Percentiles rank a stretch among this genome's conserved stretches.
These are phyloP conservation scores for Macrotrachela quadricornifera DNA, from an alignment of 1,140 invertebrate species.

Conservation along the genomic window DNA sequence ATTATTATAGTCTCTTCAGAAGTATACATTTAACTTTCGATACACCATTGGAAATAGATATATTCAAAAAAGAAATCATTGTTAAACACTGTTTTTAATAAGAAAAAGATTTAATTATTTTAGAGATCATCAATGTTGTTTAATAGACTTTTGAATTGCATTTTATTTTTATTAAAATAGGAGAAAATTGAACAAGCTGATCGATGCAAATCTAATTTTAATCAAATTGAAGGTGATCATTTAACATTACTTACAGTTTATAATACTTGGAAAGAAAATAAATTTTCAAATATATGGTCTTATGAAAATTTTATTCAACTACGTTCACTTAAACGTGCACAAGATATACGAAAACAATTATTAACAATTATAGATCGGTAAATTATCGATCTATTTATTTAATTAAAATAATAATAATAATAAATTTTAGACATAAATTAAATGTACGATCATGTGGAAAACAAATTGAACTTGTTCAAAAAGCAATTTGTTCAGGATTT, in stretches of 20 bases:
- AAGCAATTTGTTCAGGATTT: conserved; percentile 94
- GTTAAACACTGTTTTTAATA: too few species aligned
- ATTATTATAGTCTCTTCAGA: too few species aligned
- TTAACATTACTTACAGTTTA: conserved; percentile 89
- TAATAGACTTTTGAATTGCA: too few species aligned
- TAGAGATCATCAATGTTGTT: too few species aligned
- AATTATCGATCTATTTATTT: too few species aligned
- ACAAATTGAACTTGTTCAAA: conserved; percentile 80
- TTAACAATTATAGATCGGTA: conserved; percentile 92
- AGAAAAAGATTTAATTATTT: too few species aligned
- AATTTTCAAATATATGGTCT: conserved; percentile 96
- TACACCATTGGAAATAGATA: too few species aligned
- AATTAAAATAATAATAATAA: too few species aligned
- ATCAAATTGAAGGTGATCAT: conserved; percentile 94
- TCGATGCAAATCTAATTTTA: conserved; percentile 93
- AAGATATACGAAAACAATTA: conserved; percentile 93
- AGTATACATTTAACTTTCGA: too few species aligned
- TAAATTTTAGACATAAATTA: conserved; percentile 88
- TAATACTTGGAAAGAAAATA: conserved; percentile 98
- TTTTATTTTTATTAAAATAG: too few species aligned
- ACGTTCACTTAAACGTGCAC: conserved; percentile 76
- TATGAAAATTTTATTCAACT: conserved; percentile 97
- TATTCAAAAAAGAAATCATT: too few species aligned
- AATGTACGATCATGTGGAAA: conserved; percentile 89
- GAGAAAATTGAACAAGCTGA: conserved; percentile 92